A percentile compares a stretch with the other conserved stretches of the same genome.
Evolutionary conservation across 2,797 vertebrate genomes (phyloP).

Genomic region (Pachyuromys duprasi): DNA sequence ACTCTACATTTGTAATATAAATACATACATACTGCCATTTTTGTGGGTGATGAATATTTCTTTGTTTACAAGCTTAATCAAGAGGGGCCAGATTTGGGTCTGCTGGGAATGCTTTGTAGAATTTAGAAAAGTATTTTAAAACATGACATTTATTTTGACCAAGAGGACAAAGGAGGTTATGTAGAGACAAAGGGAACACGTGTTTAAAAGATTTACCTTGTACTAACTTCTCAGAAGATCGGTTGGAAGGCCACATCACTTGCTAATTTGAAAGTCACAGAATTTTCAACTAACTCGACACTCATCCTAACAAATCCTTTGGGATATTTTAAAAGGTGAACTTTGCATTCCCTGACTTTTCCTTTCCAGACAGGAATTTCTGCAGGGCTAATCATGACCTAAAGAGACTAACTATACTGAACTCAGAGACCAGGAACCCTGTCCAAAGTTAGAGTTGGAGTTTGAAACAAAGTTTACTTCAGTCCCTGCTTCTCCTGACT

Average conservation of each 20-base stretch:
- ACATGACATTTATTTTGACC: neutral
- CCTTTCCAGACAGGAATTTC: constrained; percentile 1
- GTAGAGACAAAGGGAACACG: neutral
- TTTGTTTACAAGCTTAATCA: neutral
- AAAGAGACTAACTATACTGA: neutral
- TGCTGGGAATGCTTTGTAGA: neutral
- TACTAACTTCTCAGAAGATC: neutral
- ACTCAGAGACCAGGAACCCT: constrained; percentile 7
- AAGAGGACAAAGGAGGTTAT: neutral
- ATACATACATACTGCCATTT: neutral
- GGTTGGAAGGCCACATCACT: neutral
- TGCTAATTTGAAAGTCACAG: constrained; percentile 36
- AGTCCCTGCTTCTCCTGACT: constrained; percentile 67
- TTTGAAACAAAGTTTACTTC: constrained; percentile 70
- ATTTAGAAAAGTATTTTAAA: constrained; percentile 17
- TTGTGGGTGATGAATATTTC: neutral
- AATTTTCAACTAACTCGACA: constrained; percentile 25
- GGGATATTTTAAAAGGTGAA: constrained; percentile 47
- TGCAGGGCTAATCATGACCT: neutral
- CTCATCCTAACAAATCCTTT: constrained; percentile 9
- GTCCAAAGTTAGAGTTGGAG: constrained; percentile 27
- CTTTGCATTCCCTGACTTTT: neutral
- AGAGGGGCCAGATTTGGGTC: neutral
- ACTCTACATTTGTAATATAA: neutral
- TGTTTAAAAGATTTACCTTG: neutral